phyloP scores from a whole-genome alignment of 2,888 invertebrate species.

The Choristoneura rosaceana region DNA sequence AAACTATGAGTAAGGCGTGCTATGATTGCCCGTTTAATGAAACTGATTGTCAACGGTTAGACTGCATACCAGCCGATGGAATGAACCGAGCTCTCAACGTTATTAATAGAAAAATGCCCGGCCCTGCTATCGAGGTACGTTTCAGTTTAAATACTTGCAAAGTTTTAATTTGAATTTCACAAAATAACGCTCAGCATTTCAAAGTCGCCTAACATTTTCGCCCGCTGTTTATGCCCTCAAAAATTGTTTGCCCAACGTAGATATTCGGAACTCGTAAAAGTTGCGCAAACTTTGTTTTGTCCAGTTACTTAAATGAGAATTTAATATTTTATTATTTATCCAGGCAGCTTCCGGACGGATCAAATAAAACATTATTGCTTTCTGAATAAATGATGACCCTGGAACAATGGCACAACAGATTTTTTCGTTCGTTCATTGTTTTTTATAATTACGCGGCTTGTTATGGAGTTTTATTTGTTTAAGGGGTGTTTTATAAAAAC shows the following conservation, averaged over 20 bases:
- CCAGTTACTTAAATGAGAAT: conserved; percentile 32
- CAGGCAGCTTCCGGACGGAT: conserved; percentile 30
- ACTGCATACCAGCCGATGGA: conserved; percentile 95
- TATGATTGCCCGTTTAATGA: conserved; percentile 91
- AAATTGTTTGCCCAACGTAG: conserved; percentile 35
- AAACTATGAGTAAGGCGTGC: conserved; percentile 95
- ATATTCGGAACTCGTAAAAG: conserved; percentile 34
- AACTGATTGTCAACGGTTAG: conserved; percentile 90
- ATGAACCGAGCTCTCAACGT: conserved; percentile 90
- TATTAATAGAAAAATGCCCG: conserved; percentile 94
- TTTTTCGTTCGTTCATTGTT: conserved; percentile 17
- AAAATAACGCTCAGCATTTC: conserved; percentile 23
- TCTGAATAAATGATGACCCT: conserved; percentile 9
- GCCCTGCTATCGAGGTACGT: conserved; percentile 92
- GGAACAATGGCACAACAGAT: not conserved
- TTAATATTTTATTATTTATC: conserved; percentile 35
- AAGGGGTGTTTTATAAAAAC: conserved; percentile 15
- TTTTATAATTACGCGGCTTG: conserved; percentile 14
- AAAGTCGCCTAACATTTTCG: conserved; percentile 27
- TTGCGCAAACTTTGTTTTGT: conserved; percentile 33
- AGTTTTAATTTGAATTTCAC: conserved; percentile 38
- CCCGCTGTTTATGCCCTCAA: conserved; percentile 30
- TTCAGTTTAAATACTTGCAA: conserved; percentile 20
- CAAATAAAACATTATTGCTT: conserved; percentile 37
- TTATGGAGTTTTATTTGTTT: not conserved